A percentile compares a stretch with the other conserved stretches of the same genome.
Conservation (phyloP, 2,888 invertebrate species). For the Apodemia duryi region DNA sequence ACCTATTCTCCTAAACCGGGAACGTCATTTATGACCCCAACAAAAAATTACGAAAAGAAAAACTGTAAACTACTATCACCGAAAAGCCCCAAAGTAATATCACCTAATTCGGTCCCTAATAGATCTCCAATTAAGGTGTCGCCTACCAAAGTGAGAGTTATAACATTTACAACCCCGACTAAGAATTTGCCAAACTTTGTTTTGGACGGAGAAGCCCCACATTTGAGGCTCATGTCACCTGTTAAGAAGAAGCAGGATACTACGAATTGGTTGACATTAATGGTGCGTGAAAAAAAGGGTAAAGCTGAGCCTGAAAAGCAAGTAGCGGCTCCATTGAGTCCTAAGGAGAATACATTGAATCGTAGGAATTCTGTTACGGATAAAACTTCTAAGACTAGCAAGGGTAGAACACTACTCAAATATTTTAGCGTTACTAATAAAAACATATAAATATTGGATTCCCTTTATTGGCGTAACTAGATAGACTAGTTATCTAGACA, state of each 20-base stretch:
- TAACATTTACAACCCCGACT: conserved; percentile 78
- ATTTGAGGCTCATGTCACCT: conserved; percentile 84
- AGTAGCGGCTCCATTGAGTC: conserved; percentile 40
- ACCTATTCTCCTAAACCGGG: conserved; percentile 44
- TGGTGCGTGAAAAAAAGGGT: conserved; percentile 43
- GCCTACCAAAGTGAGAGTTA: conserved; percentile 42
- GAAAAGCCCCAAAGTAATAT: conserved; percentile 42
- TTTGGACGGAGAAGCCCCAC: conserved; percentile 87
- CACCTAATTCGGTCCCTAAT: conserved; percentile 34
- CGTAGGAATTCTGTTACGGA: conserved; percentile 50
- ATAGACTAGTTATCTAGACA: too few species aligned
- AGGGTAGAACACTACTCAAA: conserved; percentile 51
- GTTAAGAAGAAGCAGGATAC: conserved; percentile 81
- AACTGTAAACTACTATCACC: conserved; percentile 47
- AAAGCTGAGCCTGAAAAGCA: conserved; percentile 28
- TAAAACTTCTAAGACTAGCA: conserved; percentile 44
- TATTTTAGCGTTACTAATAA: conserved; percentile 54
- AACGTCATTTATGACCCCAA: conserved; percentile 56
- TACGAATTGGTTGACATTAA: conserved; percentile 83
- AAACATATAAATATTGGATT: conserved; percentile 35
- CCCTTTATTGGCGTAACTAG: background rate
- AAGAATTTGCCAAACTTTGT: conserved; percentile 88
- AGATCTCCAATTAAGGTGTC: conserved; percentile 43
- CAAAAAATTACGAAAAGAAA: conserved; percentile 50
- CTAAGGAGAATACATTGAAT: conserved; percentile 45